These are phyloP conservation scores for Plagodis dolabraria DNA, from an alignment of 2,888 invertebrate genomes.

Conservation along the genomic window DNA sequence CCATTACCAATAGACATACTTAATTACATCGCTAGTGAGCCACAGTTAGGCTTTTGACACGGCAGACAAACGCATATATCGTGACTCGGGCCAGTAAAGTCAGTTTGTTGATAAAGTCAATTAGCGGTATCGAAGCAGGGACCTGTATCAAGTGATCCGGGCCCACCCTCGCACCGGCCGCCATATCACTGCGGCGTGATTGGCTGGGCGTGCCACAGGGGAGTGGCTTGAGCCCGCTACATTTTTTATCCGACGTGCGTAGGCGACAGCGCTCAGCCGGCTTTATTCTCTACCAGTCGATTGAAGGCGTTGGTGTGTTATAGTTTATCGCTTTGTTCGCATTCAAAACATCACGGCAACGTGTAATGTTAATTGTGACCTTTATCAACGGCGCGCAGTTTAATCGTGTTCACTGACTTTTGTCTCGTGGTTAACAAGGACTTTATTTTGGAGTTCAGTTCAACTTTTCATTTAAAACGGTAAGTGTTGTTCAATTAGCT, in stretches of 20 bases:
- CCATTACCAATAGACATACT: slow-evolving; percentile 72
- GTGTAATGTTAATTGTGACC: slow-evolving; percentile 74
- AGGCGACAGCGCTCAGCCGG: slow-evolving; percentile 68
- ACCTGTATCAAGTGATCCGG: slow-evolving; percentile 78
- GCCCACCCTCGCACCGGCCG: slow-evolving; percentile 74
- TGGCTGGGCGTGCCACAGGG: slow-evolving; percentile 72
- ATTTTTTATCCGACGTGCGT: slow-evolving; percentile 77
- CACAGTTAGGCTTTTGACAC: slow-evolving; percentile 82
- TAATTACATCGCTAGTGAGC: slow-evolving; percentile 77
- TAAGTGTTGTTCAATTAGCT: slow-evolving; percentile 44
- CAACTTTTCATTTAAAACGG: slow-evolving; percentile 53
- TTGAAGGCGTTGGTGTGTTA: slow-evolving; percentile 81
- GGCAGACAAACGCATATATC: slow-evolving; percentile 82
- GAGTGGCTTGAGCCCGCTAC: slow-evolving; percentile 72
- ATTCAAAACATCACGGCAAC: slow-evolving; percentile 58
- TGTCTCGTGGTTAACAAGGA: slow-evolving; percentile 67
- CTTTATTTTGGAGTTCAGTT: slow-evolving; percentile 60
- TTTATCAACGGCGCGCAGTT: slow-evolving; percentile 53
- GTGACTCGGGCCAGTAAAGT: slow-evolving; percentile 83
- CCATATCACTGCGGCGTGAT: slow-evolving; percentile 63
- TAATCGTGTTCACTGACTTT: slow-evolving; percentile 60
- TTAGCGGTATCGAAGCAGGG: slow-evolving; percentile 83
- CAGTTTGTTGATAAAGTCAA: slow-evolving; percentile 85
- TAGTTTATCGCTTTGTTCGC: slow-evolving; percentile 79
- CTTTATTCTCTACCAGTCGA: slow-evolving; percentile 81